phyloP scores from a whole-genome alignment of 1,140 invertebrate genomes.

The Eumaeus atala region DNA sequence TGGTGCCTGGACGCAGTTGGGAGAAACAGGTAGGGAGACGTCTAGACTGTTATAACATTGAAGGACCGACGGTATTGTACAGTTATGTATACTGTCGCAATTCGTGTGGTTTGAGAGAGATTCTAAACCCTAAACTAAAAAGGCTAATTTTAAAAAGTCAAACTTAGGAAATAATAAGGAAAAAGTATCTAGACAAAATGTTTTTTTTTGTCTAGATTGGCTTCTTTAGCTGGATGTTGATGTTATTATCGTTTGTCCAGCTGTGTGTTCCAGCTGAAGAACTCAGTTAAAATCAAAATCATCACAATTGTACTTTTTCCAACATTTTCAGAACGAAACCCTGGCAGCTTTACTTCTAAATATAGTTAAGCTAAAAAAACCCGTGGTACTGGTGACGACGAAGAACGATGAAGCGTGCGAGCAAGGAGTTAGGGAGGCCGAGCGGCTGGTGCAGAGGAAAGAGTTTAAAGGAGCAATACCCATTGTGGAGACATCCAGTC shows the following conservation, averaged over 20 bases:
- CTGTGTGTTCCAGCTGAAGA: no score
- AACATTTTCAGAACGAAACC: slow-evolving; percentile 77
- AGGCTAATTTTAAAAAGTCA: no score
- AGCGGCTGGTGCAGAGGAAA: slow-evolving; percentile 90
- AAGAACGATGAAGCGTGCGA: slow-evolving; percentile 97
- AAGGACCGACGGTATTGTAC: no score
- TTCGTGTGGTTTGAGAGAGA: no score
- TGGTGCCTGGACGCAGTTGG: slow-evolving; percentile 90
- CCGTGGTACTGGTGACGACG: slow-evolving; percentile 94
- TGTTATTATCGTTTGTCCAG: no score
- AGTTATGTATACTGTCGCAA: no score
- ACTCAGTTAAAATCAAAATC: not conserved
- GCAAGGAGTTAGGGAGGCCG: slow-evolving; percentile 90
- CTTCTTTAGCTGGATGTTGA: no score
- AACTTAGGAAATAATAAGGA: no score
- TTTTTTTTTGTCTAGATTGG: no score
- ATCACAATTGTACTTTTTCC: no score
- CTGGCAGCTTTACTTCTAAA: slow-evolving; percentile 88
- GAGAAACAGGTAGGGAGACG: slow-evolving; percentile 88
- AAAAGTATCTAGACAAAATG: no score
- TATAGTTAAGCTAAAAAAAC: slow-evolving; percentile 94
- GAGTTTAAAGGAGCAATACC: slow-evolving; percentile 93
- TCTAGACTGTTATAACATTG: not conserved
- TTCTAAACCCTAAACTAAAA: no score
- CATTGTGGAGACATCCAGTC: slow-evolving; percentile 95